Conservation (phyloP, 2,888 invertebrate species). For the Pristionchus entomophagus region DNA sequence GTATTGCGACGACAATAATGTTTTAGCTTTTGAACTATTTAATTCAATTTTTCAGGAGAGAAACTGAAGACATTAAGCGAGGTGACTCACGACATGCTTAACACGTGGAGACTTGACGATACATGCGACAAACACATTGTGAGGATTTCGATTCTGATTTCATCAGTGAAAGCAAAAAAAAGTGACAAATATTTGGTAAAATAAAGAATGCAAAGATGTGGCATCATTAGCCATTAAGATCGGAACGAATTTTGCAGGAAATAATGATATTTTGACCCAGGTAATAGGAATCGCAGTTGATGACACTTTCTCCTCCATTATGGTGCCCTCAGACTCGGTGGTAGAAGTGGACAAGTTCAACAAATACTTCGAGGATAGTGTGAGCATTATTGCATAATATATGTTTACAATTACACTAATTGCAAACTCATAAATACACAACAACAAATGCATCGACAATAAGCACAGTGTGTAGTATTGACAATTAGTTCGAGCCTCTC, state of each 20-base stretch:
- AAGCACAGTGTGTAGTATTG: no score
- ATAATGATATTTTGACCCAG: neutral
- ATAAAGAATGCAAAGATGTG: neutral
- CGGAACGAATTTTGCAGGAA: neutral
- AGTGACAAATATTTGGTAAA: no score
- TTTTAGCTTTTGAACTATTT: no score
- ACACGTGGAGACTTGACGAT: conserved; percentile 3
- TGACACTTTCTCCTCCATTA: neutral
- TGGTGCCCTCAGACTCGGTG: neutral
- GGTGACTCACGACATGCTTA: neutral
- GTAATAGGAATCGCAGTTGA: neutral
- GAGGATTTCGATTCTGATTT: neutral
- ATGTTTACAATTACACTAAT: no score
- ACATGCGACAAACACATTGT: conserved; percentile 7
- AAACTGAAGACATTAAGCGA: neutral
- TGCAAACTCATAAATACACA: neutral
- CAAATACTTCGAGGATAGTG: neutral
- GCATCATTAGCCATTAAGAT: neutral
- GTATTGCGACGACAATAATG: no score
- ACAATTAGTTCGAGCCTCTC: no score
- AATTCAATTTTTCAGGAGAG: no score
- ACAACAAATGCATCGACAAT: no score
- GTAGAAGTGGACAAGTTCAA: conserved; percentile 6
- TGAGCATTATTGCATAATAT: neutral
- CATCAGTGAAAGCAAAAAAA: no score